A percentile compares a stretch with the other conserved stretches of the same genome.
Conservation (phyloP, 1,140 invertebrate genomes). For the Antheraea pernyi region DNA sequence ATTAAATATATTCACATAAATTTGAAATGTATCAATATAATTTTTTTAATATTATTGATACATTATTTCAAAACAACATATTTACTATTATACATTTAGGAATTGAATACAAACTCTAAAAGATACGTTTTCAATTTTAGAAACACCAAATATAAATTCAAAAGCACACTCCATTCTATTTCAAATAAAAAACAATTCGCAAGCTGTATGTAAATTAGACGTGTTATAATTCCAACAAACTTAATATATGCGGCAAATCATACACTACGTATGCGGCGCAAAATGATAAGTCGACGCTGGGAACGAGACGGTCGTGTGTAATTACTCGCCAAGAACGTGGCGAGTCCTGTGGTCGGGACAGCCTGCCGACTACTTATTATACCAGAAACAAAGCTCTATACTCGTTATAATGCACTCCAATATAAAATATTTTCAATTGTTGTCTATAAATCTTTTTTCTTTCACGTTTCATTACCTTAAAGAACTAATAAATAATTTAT, state of each 20-base stretch:
- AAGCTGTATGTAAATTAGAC: neutral
- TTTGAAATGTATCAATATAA: too few species aligned
- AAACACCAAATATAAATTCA: neutral
- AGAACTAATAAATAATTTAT: too few species aligned
- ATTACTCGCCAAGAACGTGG: conserved; percentile 73
- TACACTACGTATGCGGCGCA: conserved; percentile 71
- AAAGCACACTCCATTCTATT: neutral
- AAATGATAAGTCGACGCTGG: conserved; percentile 69
- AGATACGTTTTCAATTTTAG: neutral
- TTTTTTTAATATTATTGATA: too few species aligned
- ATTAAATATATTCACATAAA: too few species aligned
- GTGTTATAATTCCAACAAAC: conserved; percentile 68
- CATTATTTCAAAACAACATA: too few species aligned
- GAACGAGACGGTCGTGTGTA: conserved; percentile 67
- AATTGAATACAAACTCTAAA: too few species aligned
- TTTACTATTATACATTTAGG: too few species aligned
- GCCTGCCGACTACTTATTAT: conserved; percentile 53
- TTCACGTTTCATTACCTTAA: neutral
- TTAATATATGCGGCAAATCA: conserved; percentile 68
- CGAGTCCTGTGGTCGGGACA: conserved; percentile 58
- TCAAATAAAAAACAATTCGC: neutral
- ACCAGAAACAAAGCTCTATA: conserved; percentile 71
- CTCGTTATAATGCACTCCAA: conserved; percentile 65
- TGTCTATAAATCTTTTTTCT: neutral
- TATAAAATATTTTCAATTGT: conserved; percentile 10